phyloP scores from a whole-genome alignment of 2,888 invertebrate genomes.

The Hirtodrosophila duncani region DNA sequence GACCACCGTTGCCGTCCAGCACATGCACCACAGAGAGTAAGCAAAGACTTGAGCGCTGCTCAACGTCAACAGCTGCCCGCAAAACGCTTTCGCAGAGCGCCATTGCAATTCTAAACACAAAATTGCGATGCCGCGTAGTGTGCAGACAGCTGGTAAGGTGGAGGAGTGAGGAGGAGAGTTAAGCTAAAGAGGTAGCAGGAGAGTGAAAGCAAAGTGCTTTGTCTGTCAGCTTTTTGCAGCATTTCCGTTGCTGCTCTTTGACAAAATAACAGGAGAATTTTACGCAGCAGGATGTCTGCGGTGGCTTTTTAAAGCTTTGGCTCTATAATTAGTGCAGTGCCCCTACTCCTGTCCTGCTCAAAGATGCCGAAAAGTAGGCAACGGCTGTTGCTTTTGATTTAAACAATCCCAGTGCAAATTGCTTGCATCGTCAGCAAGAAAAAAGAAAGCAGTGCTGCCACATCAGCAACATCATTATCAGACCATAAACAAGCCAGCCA shows the following conservation, averaged over 20 bases:
- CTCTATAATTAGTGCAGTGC: constrained; percentile 43
- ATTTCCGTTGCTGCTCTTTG: constrained; percentile 14
- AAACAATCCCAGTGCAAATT: constrained; percentile 47
- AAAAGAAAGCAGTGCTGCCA: constrained; percentile 22
- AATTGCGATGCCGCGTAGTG: constrained; percentile 50
- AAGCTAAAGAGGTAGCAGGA: neutral
- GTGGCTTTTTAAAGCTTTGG: constrained; percentile 18
- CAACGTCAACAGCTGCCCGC: constrained; percentile 44
- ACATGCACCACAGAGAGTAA: constrained; percentile 33
- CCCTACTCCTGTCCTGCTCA: neutral
- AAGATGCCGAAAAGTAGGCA: constrained; percentile 32
- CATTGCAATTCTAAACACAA: constrained; percentile 56
- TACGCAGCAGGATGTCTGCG: constrained; percentile 1
- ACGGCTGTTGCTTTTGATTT: constrained; percentile 14
- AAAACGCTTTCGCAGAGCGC: constrained; percentile 38
- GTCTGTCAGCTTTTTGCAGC: constrained; percentile 20
- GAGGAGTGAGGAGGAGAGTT: neutral
- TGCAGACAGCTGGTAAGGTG: constrained; percentile 1
- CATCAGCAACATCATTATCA: constrained; percentile 55
- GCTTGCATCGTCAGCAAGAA: constrained; percentile 22
- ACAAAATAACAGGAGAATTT: constrained; percentile 14
- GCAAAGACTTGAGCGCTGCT: constrained; percentile 1
- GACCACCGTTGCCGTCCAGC: too few species aligned
- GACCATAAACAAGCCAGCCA: constrained; percentile 15
- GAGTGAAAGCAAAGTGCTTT: constrained; percentile 19